Evolutionary conservation across 2,797 vertebrate species (phyloP), one percentile per base, ranked within the genome.

Genomic region (Morelia viridis): DNA sequence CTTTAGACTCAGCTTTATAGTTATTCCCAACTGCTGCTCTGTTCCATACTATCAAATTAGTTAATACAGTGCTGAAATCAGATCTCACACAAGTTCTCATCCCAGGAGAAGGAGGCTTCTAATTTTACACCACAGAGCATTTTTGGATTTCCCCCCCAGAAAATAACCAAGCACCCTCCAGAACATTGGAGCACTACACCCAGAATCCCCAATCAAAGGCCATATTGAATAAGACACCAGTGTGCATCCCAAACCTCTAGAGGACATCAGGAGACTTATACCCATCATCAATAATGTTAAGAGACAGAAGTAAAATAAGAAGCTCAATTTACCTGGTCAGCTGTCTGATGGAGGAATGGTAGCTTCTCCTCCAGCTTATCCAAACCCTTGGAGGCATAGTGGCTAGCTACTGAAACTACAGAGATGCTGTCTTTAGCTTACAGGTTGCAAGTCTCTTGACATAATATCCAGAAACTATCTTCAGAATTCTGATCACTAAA

Each of bases 331-430:
- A 80, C 71, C 35, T 80, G 71, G 35, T 80, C 71, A 46, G 35
- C 71, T 80, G 71, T 80, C 35, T 80, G 71, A 46, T 80, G 71
- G 71, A 80, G 35, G 35, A 80, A 46, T 0, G 71, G 71, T 19
- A 80, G 9, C 19, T 46, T 80, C 35, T 80, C 71, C 9, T 80
- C 71, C 71, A 80, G 28, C 10, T 90, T 92, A 24, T 92, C 92
- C 87, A 92, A 62, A 4, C 90, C 84, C 60, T 83, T 90, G 35
- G 71, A 80, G 35, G 71, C 71, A 46, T 80, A 80, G 71, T 46
- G 71, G 35, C 9, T 80, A 10, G 71, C 71, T 80, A 24, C 35
- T 46, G 35, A 80, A 46, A 80, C 35, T 80, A 46, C 19, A 80
- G 35, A 80, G 19, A 24, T 10, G 35, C 9, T 46, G 8, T 24